Conservation (phyloP, 2,888 invertebrate species). For the Apotomis betuletana region DNA sequence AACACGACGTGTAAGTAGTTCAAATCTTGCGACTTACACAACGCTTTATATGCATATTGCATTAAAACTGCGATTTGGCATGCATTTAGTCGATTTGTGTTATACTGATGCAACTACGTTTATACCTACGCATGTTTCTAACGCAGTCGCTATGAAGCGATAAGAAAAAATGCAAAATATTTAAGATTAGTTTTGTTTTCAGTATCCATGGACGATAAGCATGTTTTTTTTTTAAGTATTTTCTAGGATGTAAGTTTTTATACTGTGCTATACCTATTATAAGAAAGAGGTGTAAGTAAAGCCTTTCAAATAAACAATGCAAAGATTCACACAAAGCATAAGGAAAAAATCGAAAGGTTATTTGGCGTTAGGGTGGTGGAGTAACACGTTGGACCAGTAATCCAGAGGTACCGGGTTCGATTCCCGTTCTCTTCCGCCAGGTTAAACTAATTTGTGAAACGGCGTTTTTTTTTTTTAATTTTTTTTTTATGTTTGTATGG, state of each 20-base stretch:
- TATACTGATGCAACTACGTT: constrained; percentile 1
- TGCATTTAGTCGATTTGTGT: constrained; percentile 25
- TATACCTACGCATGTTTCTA: constrained; percentile 4
- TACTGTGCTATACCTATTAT: background rate
- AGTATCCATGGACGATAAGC: constrained; percentile 9
- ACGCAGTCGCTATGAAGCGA: constrained; percentile 27
- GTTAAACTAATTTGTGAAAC: too few species aligned
- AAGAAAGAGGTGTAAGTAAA: background rate
- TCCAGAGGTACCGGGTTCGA: too few species aligned
- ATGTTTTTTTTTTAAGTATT: background rate
- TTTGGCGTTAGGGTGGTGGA: too few species aligned
- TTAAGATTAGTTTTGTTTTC: constrained; percentile 9
- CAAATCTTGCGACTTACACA: constrained; percentile 2
- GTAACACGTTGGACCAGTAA: too few species aligned
- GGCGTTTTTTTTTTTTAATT: too few species aligned
- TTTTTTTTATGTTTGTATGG: too few species aligned
- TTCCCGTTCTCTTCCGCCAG: too few species aligned
- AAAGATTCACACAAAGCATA: too few species aligned
- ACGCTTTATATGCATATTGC: constrained; percentile 19
- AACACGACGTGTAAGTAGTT: constrained; percentile 13
- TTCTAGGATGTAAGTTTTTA: background rate
- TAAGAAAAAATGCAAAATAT: constrained; percentile 28
- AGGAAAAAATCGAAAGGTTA: too few species aligned
- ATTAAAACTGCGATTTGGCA: constrained; percentile 33
- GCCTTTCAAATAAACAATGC: too few species aligned